Evolutionary conservation across 1,140 invertebrate species (phyloP).

Genomic region (Scaptodrosophila lebanonensis): DNA sequence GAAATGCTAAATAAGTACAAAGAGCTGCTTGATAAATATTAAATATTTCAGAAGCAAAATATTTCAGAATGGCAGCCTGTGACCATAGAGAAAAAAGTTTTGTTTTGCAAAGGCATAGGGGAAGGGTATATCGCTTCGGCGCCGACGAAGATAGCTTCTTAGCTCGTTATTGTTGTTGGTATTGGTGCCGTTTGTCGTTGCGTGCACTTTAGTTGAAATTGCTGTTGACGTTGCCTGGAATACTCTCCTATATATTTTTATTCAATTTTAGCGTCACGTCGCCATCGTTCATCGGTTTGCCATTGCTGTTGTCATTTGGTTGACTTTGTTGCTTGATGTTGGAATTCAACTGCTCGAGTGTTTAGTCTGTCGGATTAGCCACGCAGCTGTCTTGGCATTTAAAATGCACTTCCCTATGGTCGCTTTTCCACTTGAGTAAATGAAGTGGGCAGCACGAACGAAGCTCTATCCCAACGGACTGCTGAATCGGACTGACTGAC

Average conservation of each 20-base stretch:
- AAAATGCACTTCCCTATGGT: slow-evolving; percentile 60
- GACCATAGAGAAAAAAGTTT: too few relatives aligned
- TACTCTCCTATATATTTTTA: slow-evolving; percentile 51
- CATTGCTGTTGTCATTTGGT: slow-evolving; percentile 19
- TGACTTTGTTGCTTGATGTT: slow-evolving; percentile 9
- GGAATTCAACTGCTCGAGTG: slow-evolving; percentile 33
- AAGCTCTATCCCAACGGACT: not conserved
- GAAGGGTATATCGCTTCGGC: too few relatives aligned
- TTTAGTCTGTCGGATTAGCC: slow-evolving; percentile 57
- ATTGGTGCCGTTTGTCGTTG: slow-evolving; percentile 46
- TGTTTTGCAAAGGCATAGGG: too few relatives aligned
- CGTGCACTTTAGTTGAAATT: slow-evolving; percentile 67
- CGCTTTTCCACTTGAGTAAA: slow-evolving; percentile 16
- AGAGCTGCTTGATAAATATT: too few relatives aligned
- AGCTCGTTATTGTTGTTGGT: slow-evolving; percentile 9
- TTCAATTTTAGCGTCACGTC: slow-evolving; percentile 64
- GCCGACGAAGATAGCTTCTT: too few relatives aligned
- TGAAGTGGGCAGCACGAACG: slow-evolving; percentile 23
- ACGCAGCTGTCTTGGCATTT: slow-evolving; percentile 49
- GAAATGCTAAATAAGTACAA: too few relatives aligned
- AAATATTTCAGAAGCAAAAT: too few relatives aligned
- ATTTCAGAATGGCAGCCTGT: too few relatives aligned
- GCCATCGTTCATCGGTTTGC: slow-evolving; percentile 40
- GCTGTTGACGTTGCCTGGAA: slow-evolving; percentile 60
- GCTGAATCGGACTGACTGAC: too few relatives aligned